Evolutionary conservation across 2,113 vertebrate genomes (phyloP), one percentile per base, ranked within the genome.

Genomic region (Hippocampus comes): DNA sequence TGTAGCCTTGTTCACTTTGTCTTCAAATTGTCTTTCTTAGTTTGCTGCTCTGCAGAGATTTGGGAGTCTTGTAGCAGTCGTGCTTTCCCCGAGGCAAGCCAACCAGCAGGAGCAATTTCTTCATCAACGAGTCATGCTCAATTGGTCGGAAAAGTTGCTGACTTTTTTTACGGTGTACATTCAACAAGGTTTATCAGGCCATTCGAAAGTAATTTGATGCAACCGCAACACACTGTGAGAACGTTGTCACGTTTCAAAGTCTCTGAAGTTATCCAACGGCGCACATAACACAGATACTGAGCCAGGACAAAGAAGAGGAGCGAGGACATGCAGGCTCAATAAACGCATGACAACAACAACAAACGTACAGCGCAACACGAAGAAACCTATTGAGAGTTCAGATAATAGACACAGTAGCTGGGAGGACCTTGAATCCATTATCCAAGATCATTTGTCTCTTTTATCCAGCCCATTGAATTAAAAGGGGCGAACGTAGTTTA

Each of bases 391-490:
- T 63, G n/a, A 80, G 53, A 27, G 64, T 64, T 67, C 34, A 75
- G 23, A 49, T 66, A 63, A 79, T 57, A 9, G 42, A 82, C 23
- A 84, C 27, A 83, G 25, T 4, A 5, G 25, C 0, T 78, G 6
- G 69, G 60, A 81, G 49, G 49, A 78, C 76, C 80, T 78, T 41
- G 65, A 41, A 59, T 51, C 20, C 43, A 21, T 72, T 34, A 42
- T 21, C 65, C 15, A 9, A 61, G 27, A 15, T 34, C 9, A 18
- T 48, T 61, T 30, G 15, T 61, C 17, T 34, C 27, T 34, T 59
- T 25, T 61, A 17, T 61, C 11, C 2, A 27, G 11, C 63, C 21
- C 3, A 15, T 43, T 43, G 12, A 65, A 63, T 63, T 15, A 38
- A 66, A 27, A 66, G 3, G 2, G 20, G 2, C 3, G 7, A 25